Conservation (phyloP, 1,140 invertebrate species). For the Hormaphis cornu region DNA sequence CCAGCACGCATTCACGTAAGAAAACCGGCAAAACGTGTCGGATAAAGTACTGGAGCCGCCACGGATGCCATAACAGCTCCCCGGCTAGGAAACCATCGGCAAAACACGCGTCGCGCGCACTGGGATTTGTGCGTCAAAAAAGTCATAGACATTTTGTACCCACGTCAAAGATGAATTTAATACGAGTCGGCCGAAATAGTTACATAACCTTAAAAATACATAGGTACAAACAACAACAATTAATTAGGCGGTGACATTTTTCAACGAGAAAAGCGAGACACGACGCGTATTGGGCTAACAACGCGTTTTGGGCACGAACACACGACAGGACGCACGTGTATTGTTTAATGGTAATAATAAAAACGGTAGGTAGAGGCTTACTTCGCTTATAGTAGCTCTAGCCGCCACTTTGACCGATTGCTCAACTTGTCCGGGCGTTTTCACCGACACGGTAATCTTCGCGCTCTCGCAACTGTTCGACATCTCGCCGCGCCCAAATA, state of each 20-base stretch:
- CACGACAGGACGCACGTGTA: background rate
- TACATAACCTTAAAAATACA: conserved; percentile 16
- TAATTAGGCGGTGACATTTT: no score
- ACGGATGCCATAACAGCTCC: no score
- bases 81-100: no score
- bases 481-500: conserved; percentile 38
- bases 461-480: conserved; percentile 43
- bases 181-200: conserved; percentile 11
- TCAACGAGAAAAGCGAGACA: background rate
- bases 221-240: background rate
- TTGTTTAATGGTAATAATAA: no score
- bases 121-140: background rate
- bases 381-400: conserved; percentile 80
- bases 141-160: background rate
- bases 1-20: no score
- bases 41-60: no score
- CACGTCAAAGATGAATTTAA: background rate
- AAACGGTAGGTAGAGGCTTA: no score
- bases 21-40: no score
- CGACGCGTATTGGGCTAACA: no score
- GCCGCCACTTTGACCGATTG: conserved; percentile 77
- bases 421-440: conserved; percentile 93
- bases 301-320: background rate
- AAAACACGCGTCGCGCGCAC: no score
- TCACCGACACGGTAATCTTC: conserved; percentile 77